These are phyloP conservation scores for Hydractinia symbiolongicarpus DNA, from an alignment of 30 jellyfish, hydroid and myxozoan genomes.

Conservation along the genomic window DNA sequence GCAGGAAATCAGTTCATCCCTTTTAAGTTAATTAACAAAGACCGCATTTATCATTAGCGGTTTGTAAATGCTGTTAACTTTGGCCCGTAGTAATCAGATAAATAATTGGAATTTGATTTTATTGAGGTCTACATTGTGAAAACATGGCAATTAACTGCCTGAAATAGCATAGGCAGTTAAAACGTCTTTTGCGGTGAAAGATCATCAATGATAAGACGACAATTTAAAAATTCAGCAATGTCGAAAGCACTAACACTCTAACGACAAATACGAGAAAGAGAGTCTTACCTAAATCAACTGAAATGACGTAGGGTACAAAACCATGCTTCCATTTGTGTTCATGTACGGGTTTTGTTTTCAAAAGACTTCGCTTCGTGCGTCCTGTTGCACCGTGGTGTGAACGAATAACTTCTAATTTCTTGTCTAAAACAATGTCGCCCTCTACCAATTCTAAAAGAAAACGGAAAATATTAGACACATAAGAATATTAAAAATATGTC, in stretches of 20 bases:
- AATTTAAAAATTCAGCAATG: background rate
- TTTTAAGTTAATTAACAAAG: no score
- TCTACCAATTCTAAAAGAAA: background rate
- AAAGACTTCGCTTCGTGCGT: background rate
- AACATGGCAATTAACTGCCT: no score
- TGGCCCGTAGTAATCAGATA: no score
- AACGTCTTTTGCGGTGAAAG: no score
- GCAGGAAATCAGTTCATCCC: no score
- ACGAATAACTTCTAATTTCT: conserved; percentile 3
- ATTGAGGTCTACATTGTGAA: no score
- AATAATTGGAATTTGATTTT: no score
- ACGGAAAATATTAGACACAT: background rate
- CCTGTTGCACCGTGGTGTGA: background rate
- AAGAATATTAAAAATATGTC: no score
- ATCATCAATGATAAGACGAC: no score
- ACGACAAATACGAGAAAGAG: background rate
- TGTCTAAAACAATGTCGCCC: conserved; percentile 11
- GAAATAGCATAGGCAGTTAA: no score
- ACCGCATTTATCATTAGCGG: no score
- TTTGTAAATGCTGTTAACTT: no score
- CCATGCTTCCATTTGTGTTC: conserved; percentile 22
- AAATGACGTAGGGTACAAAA: background rate
- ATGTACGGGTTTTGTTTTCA: conserved; percentile 3
- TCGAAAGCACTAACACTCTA: background rate
- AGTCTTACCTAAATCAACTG: conserved; percentile 12